Evolutionary conservation across 1,140 invertebrate genomes (phyloP).

Genomic region (Leptopilina clavipes): DNA sequence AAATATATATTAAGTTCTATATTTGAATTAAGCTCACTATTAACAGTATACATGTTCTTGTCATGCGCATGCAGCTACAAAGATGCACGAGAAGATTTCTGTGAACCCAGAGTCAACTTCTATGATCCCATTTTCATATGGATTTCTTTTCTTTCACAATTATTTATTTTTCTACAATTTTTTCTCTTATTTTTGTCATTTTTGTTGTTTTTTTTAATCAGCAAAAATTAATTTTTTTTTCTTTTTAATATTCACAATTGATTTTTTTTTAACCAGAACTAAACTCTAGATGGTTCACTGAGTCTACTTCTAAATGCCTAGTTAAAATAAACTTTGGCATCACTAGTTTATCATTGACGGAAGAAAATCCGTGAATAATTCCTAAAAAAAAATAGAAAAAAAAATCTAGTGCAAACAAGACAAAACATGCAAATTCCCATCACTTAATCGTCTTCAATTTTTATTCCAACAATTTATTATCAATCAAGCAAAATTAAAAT

Average conservation of each 20-base stretch:
- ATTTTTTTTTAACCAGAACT: slow-evolving; percentile 2
- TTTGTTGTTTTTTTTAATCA: too few species aligned
- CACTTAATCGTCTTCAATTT: neutral
- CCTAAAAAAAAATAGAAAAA: neutral
- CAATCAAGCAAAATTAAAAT: too few species aligned
- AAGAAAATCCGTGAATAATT: neutral
- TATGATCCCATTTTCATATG: slow-evolving; percentile 33
- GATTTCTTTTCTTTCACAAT: neutral
- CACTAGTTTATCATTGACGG: neutral
- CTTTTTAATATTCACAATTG: neutral
- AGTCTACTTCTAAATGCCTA: neutral
- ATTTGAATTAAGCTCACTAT: slow-evolving; percentile 75
- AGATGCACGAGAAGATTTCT: slow-evolving; percentile 61
- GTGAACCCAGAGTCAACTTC: slow-evolving; percentile 43
- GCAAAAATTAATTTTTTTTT: neutral
- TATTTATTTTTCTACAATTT: neutral
- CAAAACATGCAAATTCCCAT: slow-evolving; percentile 10
- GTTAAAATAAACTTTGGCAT: neutral
- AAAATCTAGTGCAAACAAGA: slow-evolving; percentile 15
- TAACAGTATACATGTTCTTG: slow-evolving; percentile 72
- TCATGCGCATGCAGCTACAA: slow-evolving; percentile 68
- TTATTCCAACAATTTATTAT: too few species aligned
- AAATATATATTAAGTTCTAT: slow-evolving; percentile 62
- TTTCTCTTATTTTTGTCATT: neutral
- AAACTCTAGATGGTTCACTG: neutral